Evolutionary conservation across 2,797 vertebrate genomes (phyloP).

Genomic region (Tragelaphus eurycerus): DNA sequence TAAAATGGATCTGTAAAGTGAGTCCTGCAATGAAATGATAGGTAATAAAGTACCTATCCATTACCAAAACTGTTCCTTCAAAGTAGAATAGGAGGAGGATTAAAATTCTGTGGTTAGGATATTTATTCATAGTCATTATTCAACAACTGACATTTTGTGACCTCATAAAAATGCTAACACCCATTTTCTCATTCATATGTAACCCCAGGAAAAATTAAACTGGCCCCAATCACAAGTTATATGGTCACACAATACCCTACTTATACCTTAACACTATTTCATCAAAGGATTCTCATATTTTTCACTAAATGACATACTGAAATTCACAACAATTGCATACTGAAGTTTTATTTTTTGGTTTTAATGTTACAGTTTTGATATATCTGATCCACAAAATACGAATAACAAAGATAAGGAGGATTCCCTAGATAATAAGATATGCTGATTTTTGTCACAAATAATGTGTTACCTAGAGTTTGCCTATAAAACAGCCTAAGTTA

Average conservation of each 20-base stretch:
- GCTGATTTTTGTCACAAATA: constrained; percentile 2
- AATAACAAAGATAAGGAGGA: neutral
- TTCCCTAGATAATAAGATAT: neutral
- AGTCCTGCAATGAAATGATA: neutral
- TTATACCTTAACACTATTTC: constrained; percentile 33
- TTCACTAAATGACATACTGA: constrained; percentile 23
- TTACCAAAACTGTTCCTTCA: neutral
- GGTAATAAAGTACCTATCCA: constrained; percentile 58
- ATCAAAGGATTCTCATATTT: neutral
- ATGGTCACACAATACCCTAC: neutral
- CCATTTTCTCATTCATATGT: constrained; percentile 54
- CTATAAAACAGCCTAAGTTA: neutral
- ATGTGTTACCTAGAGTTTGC: neutral
- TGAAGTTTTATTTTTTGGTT: neutral
- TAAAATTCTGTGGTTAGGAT: constrained; percentile 67
- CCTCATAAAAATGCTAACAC: constrained; percentile 73
- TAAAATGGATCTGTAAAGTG: neutral
- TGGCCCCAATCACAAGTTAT: constrained; percentile 22
- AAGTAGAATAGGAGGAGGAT: constrained; percentile 61
- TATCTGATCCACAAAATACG: neutral
- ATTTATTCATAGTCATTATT: constrained; percentile 76
- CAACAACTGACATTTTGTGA: constrained; percentile 63
- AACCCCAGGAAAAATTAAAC: constrained; percentile 59
- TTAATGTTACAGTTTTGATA: neutral
- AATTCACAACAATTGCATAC: neutral